Percentiles rank a stretch among this genome's conserved stretches.
These are phyloP conservation scores for Gymnogyps californianus DNA, from an alignment of 2,113 vertebrate genomes.

Conservation along the genomic window DNA sequence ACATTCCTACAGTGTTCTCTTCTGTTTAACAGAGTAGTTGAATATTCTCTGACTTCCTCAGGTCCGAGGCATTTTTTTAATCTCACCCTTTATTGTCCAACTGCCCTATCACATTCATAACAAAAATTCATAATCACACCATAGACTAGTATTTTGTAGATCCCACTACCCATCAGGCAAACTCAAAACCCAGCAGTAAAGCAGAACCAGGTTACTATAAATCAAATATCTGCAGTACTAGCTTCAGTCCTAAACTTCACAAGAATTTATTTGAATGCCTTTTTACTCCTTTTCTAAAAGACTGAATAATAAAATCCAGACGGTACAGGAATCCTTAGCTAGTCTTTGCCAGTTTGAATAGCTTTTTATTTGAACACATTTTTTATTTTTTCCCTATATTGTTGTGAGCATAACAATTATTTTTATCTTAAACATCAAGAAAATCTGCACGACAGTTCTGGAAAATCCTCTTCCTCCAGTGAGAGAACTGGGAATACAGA, in stretches of 20 bases:
- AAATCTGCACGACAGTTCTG: neutral
- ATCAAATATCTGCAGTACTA: neutral
- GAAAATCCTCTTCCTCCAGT: neutral
- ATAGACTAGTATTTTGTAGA: neutral
- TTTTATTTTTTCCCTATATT: neutral
- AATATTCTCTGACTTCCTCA: neutral
- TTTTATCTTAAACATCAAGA: neutral
- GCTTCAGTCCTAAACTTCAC: neutral
- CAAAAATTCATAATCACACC: neutral
- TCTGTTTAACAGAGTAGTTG: neutral
- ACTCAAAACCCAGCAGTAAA: neutral
- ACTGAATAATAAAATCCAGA: neutral
- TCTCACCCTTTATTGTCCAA: neutral
- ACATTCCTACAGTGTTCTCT: neutral
- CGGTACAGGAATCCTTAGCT: neutral
- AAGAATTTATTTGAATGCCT: neutral
- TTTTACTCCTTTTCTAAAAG: neutral
- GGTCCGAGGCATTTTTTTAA: neutral
- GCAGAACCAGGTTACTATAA: neutral
- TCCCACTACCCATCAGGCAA: neutral
- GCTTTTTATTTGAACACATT: neutral
- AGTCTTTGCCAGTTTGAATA: neutral
- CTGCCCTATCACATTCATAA: neutral
- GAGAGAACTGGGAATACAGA: neutral
- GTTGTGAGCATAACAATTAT: neutral